Conservation (phyloP, 1,140 invertebrate species). For the Lysiphlebus fabarum region DNA sequence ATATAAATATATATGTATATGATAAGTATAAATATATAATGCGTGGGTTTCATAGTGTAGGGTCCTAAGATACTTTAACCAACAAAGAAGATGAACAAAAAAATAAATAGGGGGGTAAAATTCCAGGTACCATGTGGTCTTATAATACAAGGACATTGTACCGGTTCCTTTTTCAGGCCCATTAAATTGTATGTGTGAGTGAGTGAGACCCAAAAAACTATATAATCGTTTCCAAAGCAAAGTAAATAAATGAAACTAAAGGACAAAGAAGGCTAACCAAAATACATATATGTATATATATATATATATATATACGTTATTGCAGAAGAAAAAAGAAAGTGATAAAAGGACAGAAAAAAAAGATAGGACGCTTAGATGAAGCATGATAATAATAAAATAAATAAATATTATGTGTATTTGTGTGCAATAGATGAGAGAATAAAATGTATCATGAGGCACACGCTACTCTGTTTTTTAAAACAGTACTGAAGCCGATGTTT, state of each 20-base stretch:
- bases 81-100: too few relatives aligned
- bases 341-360: conserved; percentile 5
- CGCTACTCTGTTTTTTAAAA: not conserved
- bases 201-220: not conserved
- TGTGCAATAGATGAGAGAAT: not conserved
- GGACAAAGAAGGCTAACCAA: not conserved
- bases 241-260: not conserved
- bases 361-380: not conserved
- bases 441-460: not conserved
- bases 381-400: not conserved
- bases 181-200: not conserved
- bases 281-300: too few relatives aligned
- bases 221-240: not conserved
- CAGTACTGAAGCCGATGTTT: conserved; percentile 32
- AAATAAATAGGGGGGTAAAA: too few relatives aligned
- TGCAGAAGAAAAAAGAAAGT: not conserved
- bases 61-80: too few relatives aligned
- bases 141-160: conserved; percentile 4
- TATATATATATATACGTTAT: too few relatives aligned
- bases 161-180: conserved; percentile 9
- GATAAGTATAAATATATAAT: too few relatives aligned
- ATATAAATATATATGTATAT: too few relatives aligned
- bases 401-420: not conserved
- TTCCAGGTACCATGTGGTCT: not conserved
- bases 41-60: too few relatives aligned